Evolutionary conservation across 2,888 invertebrate genomes (phyloP), one percentile per base, ranked within the genome.

Genomic region (Furcula furcula): DNA sequence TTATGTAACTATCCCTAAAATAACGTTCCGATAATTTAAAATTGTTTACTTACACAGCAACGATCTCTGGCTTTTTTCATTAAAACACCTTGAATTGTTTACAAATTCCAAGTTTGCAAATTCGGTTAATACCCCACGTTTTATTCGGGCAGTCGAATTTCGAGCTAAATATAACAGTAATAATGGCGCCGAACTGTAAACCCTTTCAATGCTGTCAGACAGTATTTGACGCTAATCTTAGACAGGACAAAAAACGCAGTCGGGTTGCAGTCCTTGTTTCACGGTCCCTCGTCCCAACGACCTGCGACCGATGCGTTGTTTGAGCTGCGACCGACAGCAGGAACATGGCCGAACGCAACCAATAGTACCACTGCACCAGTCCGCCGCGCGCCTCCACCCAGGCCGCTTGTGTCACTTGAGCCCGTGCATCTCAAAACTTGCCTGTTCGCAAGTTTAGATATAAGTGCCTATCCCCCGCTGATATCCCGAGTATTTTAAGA

Each of bases 201-300:
- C 52, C 53, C 44, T 60, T 70, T 72, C 63, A 69, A 65, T 70
- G 64, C 70, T 69, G 61, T n/a, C 53, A 65, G 57, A 46, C 66
- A 74, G 72, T 65, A 63, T 74, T 75, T 75, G 74, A 74, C 72
- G 78, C 81, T 82, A 82, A 83, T 79, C 78, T 78, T 77, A 73
- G 76, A 75, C 60, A 67, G 75, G 74, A 78, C 74, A 83, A 85
- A 84, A 85, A 84, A 81, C 66, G 59, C 60, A 61, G 69, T 70
- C 73, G 75, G 76, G 71, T 66, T 75, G 71, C 69, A 72, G 73
- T 78, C 77, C 82, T 79, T 77, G 73, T 74, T 76, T 72, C 75
- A 74, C 73, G 74, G 76, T 76, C 77, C 76, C 76, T 70, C 60
- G 68, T 54, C 10, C 16, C 25, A 25, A 29, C 21, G 31, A 27